Evolutionary conservation across 2,888 invertebrate species (phyloP).

Genomic region (Agrilus mali): DNA sequence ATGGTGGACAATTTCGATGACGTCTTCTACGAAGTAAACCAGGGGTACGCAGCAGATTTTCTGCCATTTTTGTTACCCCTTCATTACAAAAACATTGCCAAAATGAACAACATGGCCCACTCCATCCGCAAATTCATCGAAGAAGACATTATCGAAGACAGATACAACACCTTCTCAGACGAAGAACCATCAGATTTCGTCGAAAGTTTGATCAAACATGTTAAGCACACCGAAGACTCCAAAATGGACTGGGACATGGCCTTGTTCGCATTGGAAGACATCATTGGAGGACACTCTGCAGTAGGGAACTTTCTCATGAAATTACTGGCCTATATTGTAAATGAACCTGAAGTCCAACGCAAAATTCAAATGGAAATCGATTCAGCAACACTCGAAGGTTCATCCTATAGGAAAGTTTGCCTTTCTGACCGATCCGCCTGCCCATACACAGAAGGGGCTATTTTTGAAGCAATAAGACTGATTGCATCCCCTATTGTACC

Average conservation of each 20-base stretch:
- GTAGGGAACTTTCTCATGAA: conserved; percentile 49
- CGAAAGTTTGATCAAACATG: conserved; percentile 43
- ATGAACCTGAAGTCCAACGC: conserved; percentile 38
- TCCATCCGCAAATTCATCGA: conserved; percentile 42
- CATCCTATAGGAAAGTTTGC: conserved; percentile 18
- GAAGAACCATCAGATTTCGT: conserved; percentile 40
- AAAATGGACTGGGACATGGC: conserved; percentile 40
- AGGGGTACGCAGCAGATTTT: conserved; percentile 54
- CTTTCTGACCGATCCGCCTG: conserved; percentile 32
- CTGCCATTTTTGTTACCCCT: conserved; percentile 47
- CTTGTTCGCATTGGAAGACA: conserved; percentile 37
- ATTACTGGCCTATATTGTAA: conserved; percentile 42
- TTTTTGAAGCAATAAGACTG: conserved; percentile 48
- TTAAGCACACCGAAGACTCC: conserved; percentile 30
- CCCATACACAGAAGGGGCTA: conserved; percentile 47
- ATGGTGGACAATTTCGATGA: conserved; percentile 46
- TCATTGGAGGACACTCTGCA: conserved; percentile 48
- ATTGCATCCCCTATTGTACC: conserved; percentile 57
- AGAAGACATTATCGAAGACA: conserved; percentile 36
- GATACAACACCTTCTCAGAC: conserved; percentile 25
- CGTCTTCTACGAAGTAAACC: conserved; percentile 55
- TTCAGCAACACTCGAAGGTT: conserved; percentile 21
- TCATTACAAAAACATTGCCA: conserved; percentile 36
- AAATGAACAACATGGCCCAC: conserved; percentile 38
- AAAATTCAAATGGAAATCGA: conserved; percentile 44